phyloP scores from a whole-genome alignment of 1,140 invertebrate species.

The Anoplophora glabripennis region DNA sequence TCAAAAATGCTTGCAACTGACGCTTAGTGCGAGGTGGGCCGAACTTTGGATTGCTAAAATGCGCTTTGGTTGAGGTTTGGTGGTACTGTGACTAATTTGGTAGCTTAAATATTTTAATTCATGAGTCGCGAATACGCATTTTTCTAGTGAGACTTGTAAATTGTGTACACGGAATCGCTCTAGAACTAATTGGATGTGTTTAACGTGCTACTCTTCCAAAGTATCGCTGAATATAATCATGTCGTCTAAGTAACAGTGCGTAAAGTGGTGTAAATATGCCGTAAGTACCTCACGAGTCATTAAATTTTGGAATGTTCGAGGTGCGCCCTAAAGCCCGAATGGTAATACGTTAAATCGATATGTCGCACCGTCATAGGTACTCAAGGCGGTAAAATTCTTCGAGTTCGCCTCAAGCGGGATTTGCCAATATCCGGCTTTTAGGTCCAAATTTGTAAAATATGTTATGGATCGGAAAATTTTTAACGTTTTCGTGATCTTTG shows the following conservation, averaged over 20 bases:
- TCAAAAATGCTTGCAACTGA: constrained; percentile 34
- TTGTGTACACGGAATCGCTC: constrained; percentile 11
- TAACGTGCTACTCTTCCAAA: neutral
- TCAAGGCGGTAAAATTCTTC: constrained; percentile 37
- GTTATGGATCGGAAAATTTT: constrained; percentile 13
- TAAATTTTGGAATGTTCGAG: constrained; percentile 37
- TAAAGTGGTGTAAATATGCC: constrained; percentile 29
- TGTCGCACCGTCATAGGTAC: constrained; percentile 29
- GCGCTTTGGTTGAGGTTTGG: constrained; percentile 31
- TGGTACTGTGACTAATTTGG: constrained; percentile 21
- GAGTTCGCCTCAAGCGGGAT: constrained; percentile 24
- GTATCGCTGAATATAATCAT: constrained; percentile 22
- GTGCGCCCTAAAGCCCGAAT: constrained; percentile 40
- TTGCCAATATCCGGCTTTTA: constrained; percentile 39
- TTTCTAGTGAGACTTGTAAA: constrained; percentile 10
- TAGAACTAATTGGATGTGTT: constrained; percentile 19
- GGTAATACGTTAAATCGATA: constrained; percentile 36
- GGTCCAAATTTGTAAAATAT: constrained; percentile 30
- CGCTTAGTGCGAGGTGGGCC: constrained; percentile 25
- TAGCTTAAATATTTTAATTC: constrained; percentile 39
- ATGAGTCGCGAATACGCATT: constrained; percentile 16
- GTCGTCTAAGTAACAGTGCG: constrained; percentile 35
- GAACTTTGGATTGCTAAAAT: constrained; percentile 27
- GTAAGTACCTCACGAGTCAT: constrained; percentile 34
- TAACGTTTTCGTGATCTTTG: constrained; percentile 21